Evolutionary conservation across 2,797 vertebrate species (phyloP), one percentile per base, ranked within the genome.

Genomic region (Enteromius afrohamiltoni): DNA sequence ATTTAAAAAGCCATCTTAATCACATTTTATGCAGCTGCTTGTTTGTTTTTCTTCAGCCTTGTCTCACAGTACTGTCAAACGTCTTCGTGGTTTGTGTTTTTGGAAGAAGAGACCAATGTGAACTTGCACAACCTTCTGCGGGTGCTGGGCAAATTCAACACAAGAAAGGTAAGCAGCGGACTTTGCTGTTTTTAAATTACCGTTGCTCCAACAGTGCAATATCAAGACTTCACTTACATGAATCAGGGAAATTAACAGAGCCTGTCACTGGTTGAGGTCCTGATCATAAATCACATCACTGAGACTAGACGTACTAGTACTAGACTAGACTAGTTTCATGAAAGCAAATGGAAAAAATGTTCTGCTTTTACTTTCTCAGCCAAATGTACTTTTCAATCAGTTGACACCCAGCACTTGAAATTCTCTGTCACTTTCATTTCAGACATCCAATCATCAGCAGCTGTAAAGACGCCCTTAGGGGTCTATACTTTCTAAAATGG

Each of bases 81-180:
- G 83, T 92, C 93, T 84, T 95, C 95, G 0, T 98, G 97, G 96
- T 93, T 97, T 91, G 92, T 97, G 91, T 97, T 97, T 91, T 93
- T 95, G 84, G 96, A 97, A 93, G 97, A 98, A 93, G 96, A 96
- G 82, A 97, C 97, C n/a, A 90, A 91, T 69, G 87, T 98, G 87
- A 83, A 78, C 13, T 85, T 97, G 9, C 0, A 86, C 85, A 93
- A 91, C 88, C 94, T 98, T 62, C 87, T 96, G 85, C 90, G 92
- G 86, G 91, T 93, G 51, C 92, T 97, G 77, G 82, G 90, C 83
- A 95, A 93, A 92, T 97, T 95, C 85, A 90, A 93, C 21, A 68
- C 77, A 51, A 77, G 82, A 62, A 65, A 90, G 88, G 92, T 93
- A 86, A 90, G 83, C 6, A 26, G 19, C 29, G 37, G 29, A 17